These are phyloP conservation scores for Oncorhynchus kisutch DNA, from an alignment of 2,113 vertebrate species.

Conservation along the genomic window DNA sequence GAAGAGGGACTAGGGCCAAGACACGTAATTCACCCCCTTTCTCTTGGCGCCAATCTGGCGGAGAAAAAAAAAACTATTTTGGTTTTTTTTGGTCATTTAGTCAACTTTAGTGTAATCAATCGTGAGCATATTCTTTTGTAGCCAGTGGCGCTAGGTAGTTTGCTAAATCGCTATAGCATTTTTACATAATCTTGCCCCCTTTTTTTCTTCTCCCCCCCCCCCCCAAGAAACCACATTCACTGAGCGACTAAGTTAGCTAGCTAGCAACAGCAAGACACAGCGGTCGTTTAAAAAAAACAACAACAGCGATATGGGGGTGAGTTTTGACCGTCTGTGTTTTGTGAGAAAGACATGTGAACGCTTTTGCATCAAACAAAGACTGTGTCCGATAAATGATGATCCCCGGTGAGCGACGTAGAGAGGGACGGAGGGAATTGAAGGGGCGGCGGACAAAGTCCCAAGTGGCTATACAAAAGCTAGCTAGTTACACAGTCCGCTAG, in stretches of 20 bases:
- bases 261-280: neutral
- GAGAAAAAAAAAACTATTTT: neutral
- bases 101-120: neutral
- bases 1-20: constrained; percentile 27
- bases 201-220: no score
- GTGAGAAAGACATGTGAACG: neutral
- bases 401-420: constrained; percentile 10
- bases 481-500: no score
- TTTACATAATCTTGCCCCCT: constrained; percentile 48
- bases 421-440: constrained; percentile 7
- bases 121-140: neutral
- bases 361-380: constrained; percentile 15
- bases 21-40: constrained; percentile 37
- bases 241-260: neutral
- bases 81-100: neutral
- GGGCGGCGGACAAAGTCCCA: neutral
- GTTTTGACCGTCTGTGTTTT: constrained; percentile 22
- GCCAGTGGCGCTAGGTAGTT: neutral
- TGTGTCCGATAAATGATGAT: constrained; percentile 15
- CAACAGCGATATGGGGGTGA: constrained; percentile 65
- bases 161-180: constrained; percentile 46
- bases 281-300: constrained; percentile 17
- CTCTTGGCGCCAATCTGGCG: constrained; percentile 58
- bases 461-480: neutral
- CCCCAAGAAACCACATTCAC: neutral